Percentiles rank a stretch among this genome's conserved stretches.
phyloP scores from a whole-genome alignment of 2,797 vertebrate species.

The Hozukius guyotensis region DNA sequence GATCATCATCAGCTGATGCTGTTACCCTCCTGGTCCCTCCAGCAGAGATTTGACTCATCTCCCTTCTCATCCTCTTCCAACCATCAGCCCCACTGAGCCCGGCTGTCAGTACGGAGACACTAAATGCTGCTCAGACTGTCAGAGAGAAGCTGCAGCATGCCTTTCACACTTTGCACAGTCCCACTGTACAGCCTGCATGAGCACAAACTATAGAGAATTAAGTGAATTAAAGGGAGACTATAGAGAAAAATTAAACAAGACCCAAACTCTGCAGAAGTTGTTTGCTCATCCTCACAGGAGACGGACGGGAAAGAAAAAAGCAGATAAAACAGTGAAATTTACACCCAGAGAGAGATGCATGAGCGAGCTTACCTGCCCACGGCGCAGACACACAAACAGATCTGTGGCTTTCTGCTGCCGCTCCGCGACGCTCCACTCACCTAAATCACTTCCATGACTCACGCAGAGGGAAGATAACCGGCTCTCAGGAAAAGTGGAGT shows the following conservation, averaged over 20 bases:
- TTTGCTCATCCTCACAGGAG: background rate
- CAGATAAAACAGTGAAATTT: background rate
- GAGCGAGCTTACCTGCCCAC: slow-evolving; percentile 54
- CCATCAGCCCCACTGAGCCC: slow-evolving; percentile 24
- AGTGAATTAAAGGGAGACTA: background rate
- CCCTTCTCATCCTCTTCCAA: slow-evolving; percentile 53
- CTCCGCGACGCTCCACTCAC: slow-evolving; percentile 62
- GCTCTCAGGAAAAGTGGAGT: slow-evolving; percentile 66
- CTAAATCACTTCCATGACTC: slow-evolving; percentile 76
- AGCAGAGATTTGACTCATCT: slow-evolving; percentile 64
- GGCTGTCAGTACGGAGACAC: slow-evolving; percentile 49
- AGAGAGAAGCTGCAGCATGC: slow-evolving; percentile 28
- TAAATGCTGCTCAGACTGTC: slow-evolving; percentile 46
- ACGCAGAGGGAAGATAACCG: slow-evolving; percentile 60
- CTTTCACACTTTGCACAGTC: slow-evolving; percentile 28
- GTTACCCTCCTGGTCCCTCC: slow-evolving; percentile 43
- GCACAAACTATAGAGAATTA: background rate
- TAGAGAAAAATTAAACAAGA: background rate
- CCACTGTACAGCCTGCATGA: slow-evolving; percentile 5
- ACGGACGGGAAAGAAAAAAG: background rate
- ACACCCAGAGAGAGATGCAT: background rate
- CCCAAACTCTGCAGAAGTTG: slow-evolving; percentile 68
- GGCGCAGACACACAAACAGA: slow-evolving; percentile 25
- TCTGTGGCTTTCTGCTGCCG: slow-evolving; percentile 33
- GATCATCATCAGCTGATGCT: slow-evolving; percentile 44